These are phyloP conservation scores for Platerodrilus igneus DNA, from an alignment of 2,888 invertebrate genomes.

Conservation along the genomic window DNA sequence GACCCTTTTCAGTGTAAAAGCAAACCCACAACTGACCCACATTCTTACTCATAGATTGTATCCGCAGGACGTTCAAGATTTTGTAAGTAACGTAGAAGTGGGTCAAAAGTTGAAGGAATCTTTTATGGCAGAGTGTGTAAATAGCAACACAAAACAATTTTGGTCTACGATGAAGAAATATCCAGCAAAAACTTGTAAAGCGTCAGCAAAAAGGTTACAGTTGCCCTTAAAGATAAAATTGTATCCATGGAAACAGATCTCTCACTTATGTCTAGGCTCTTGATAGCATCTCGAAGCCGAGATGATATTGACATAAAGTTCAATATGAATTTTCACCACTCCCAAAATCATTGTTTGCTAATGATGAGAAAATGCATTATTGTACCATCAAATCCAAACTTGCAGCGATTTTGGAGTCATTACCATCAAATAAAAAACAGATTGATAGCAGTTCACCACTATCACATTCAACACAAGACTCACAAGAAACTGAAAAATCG, in stretches of 20 bases:
- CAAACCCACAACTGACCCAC: slow-evolving; percentile 1
- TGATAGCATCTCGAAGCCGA: slow-evolving; percentile 4
- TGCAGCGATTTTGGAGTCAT: slow-evolving; percentile 4
- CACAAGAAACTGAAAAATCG: too few relatives aligned
- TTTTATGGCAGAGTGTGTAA: slow-evolving; percentile 3
- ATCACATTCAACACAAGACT: slow-evolving; percentile 2
- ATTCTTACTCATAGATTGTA: slow-evolving; percentile 6
- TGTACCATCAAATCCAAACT: slow-evolving; percentile 2
- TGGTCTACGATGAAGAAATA: slow-evolving; percentile 10
- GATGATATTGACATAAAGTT: slow-evolving; percentile 3
- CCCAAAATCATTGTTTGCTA: slow-evolving; percentile 4
- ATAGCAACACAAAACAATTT: slow-evolving; percentile 9
- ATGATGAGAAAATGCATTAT: too few relatives aligned
- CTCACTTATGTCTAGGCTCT: slow-evolving; percentile 4
- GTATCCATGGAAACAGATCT: slow-evolving; percentile 9
- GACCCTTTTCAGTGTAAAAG: slow-evolving; percentile 5
- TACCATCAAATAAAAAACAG: slow-evolving; percentile 2
- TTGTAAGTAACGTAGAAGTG: slow-evolving; percentile 5
- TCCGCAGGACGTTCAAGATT: slow-evolving; percentile 3
- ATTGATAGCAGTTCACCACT: slow-evolving; percentile 4
- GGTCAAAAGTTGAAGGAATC: slow-evolving; percentile 1
- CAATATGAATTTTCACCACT: slow-evolving; percentile 3
- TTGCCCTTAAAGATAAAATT: slow-evolving; percentile 7
- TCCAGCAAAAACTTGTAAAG: slow-evolving; percentile 7
- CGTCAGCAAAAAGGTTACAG: slow-evolving; percentile 8